Conservation (phyloP, 2,113 vertebrate species). For the Rhinolophus ferrumequinum region DNA sequence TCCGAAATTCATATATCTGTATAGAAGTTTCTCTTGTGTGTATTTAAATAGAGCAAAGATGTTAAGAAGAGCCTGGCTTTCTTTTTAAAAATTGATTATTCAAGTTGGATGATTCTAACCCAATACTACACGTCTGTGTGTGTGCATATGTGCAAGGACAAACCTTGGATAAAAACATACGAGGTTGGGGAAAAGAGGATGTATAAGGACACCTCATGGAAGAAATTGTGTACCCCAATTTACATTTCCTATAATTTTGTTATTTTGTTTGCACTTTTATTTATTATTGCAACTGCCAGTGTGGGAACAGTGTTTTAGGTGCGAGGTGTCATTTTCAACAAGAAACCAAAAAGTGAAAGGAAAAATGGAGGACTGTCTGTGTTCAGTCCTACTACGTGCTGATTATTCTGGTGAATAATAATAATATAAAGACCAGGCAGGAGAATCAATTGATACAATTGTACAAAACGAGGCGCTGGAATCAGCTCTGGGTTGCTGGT, state of each 20-base stretch:
- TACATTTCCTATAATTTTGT: neutral
- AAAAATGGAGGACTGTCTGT: neutral
- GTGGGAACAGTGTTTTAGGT: neutral
- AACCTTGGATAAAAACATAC: neutral
- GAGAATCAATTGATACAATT: neutral
- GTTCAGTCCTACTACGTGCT: neutral
- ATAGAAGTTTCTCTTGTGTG: neutral
- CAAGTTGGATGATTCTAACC: neutral
- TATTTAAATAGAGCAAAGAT: neutral
- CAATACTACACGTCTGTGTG: neutral
- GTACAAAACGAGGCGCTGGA: neutral
- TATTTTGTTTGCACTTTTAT: neutral
- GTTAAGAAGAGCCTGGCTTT: neutral
- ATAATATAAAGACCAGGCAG: neutral
- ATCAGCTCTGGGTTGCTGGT: neutral
- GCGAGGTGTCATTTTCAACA: neutral
- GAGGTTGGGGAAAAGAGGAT: neutral
- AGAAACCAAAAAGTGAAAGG: neutral
- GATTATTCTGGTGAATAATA: neutral
- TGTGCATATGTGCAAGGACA: neutral
- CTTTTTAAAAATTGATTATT: constrained; percentile 1
- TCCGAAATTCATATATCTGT: neutral
- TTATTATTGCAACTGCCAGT: neutral
- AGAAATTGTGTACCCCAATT: neutral
- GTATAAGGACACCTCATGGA: neutral